phyloP scores from a whole-genome alignment of 92 coral and sea anemone genomes.

The Epizoanthus illoricatus region DNA sequence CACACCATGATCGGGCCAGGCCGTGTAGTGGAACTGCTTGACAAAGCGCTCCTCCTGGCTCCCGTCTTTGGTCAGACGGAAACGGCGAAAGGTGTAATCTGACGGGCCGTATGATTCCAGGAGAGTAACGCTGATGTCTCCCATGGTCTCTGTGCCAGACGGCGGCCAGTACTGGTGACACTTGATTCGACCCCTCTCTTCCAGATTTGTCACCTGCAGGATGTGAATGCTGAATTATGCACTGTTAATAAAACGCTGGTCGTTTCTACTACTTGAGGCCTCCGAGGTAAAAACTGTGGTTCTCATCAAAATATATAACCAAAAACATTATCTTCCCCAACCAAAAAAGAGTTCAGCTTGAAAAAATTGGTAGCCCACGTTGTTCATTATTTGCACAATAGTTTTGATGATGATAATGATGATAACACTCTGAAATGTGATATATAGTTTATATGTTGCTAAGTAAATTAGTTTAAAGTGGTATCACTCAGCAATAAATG shows the following conservation, averaged over 20 bases:
- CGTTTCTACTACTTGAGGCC: background rate
- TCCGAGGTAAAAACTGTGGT: background rate
- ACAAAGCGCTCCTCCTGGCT: constrained; percentile 63
- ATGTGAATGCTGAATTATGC: background rate
- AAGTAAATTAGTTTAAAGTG: no score
- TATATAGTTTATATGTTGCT: no score
- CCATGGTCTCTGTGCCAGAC: constrained; percentile 58
- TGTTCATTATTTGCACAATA: background rate
- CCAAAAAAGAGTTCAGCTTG: no score
- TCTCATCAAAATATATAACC: background rate
- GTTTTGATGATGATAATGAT: background rate
- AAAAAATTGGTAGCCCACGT: background rate
- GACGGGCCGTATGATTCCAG: constrained; percentile 79
- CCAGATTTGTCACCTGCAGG: constrained; percentile 82
- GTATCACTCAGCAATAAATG: no score
- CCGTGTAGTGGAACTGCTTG: constrained; percentile 91
- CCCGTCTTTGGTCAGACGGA: constrained; percentile 60
- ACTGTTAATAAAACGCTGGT: background rate
- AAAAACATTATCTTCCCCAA: background rate
- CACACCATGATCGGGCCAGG: constrained; percentile 99
- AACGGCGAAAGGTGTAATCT: constrained; percentile 83
- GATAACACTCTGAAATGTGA: background rate
- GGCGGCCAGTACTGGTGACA: constrained; percentile 97
- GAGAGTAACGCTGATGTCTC: constrained; percentile 61
- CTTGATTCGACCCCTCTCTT: constrained; percentile 88